Evolutionary conservation across 2,113 vertebrate species (phyloP).

Genomic region (Nicator chloris): DNA sequence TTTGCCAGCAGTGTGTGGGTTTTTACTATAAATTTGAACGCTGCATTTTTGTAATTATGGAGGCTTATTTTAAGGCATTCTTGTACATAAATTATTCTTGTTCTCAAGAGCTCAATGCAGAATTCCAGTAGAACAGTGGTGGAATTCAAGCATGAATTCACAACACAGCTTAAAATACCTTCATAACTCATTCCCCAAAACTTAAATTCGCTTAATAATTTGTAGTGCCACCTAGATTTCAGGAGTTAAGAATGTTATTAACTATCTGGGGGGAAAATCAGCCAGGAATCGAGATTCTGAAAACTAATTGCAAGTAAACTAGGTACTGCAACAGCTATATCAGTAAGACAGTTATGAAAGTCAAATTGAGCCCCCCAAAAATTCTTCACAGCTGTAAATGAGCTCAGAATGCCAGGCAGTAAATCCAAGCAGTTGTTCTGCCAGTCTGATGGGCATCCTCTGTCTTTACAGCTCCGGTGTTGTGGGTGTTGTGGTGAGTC

Average conservation of each 20-base stretch:
- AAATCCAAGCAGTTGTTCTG: background rate
- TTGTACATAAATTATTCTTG: conserved; percentile 65
- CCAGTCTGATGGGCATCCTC: background rate
- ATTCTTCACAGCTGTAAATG: background rate
- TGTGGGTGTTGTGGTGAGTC: background rate
- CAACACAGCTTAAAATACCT: background rate
- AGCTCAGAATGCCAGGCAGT: background rate
- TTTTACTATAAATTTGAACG: conserved; percentile 94
- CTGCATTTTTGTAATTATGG: conserved; percentile 85
- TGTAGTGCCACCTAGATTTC: background rate
- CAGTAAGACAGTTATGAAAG: background rate
- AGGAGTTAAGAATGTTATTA: background rate
- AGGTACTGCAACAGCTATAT: accelerated
- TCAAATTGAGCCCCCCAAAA: background rate
- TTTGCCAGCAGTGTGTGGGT: conserved; percentile 85
- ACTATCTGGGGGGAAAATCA: background rate
- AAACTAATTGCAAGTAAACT: background rate
- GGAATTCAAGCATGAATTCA: conserved; percentile 23
- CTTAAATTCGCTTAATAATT: background rate
- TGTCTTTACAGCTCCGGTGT: background rate
- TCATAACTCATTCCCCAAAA: background rate
- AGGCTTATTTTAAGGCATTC: conserved; percentile 79
- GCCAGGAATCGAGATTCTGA: background rate
- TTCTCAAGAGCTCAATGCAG: conserved; percentile 39
- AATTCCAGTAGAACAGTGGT: conserved; percentile 30